A percentile compares a stretch with the other conserved stretches of the same genome.
Conservation (phyloP, 2,888 invertebrate genomes). For the Drosophila melanosoma region DNA sequence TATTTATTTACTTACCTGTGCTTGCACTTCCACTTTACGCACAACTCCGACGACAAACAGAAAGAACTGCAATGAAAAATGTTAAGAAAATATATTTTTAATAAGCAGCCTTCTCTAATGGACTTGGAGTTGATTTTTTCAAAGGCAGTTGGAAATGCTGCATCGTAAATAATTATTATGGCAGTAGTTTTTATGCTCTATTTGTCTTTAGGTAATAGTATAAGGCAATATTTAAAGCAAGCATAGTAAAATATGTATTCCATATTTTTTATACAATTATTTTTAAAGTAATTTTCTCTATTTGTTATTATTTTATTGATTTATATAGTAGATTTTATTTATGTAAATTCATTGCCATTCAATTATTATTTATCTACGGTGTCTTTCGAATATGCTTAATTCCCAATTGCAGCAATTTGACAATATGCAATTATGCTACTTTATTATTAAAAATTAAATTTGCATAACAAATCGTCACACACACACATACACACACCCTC, state of each 20-base stretch:
- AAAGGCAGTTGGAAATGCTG: background rate
- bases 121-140: background rate
- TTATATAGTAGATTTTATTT: background rate
- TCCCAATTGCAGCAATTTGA: constrained; percentile 2
- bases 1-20: constrained; percentile 70
- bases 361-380: background rate
- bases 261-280: background rate
- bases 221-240: background rate
- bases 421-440: constrained; percentile 34
- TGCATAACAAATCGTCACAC: constrained; percentile 57
- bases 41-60: constrained; percentile 9
- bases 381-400: background rate
- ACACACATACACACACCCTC: constrained; percentile 1
- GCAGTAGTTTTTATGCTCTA: background rate
- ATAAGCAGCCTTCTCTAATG: constrained; percentile 31
- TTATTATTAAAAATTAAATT: constrained; percentile 48
- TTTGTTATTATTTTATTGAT: background rate
- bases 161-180: background rate
- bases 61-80: constrained; percentile 48
- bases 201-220: background rate
- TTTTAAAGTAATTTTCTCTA: background rate
- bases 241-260: background rate
- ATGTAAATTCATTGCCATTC: background rate
- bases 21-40: constrained; percentile 32
- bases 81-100: constrained; percentile 36